Evolutionary conservation across 1,140 invertebrate genomes (phyloP).

Genomic region (Drosophila fuyamai): DNA sequence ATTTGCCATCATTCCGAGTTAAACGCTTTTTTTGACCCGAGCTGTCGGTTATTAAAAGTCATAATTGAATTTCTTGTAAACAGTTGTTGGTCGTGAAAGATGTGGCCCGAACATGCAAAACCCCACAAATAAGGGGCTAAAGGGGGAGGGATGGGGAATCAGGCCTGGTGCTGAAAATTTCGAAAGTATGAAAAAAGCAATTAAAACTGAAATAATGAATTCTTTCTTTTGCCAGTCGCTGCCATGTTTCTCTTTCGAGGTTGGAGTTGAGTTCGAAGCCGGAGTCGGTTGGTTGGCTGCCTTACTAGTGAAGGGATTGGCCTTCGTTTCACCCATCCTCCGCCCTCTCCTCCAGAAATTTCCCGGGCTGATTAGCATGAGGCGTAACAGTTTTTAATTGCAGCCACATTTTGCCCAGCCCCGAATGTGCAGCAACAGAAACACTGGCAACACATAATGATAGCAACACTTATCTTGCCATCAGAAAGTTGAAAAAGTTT

Average conservation of each 20-base stretch:
- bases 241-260: constrained; percentile 53
- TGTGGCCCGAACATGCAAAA: constrained; percentile 79
- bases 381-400: constrained; percentile 83
- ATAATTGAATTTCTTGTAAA: constrained; percentile 84
- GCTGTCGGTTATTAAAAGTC: constrained; percentile 79
- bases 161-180: constrained; percentile 69
- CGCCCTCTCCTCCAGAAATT: constrained; percentile 29
- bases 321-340: constrained; percentile 6
- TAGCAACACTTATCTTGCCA: constrained; percentile 74
- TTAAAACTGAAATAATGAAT: constrained; percentile 84
- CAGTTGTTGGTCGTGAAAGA: constrained; percentile 76
- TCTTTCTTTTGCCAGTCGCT: constrained; percentile 68
- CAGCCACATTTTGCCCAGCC: constrained; percentile 74
- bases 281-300: constrained; percentile 47
- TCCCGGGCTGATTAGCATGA: constrained; percentile 79
- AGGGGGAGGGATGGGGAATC: constrained; percentile 9
- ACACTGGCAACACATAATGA: constrained; percentile 53
- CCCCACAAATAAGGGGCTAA: background rate
- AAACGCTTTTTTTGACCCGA: constrained; percentile 55
- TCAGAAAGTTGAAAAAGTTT: constrained; percentile 82
- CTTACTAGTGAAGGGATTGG: constrained; percentile 55
- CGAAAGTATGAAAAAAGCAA: constrained; percentile 84
- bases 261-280: constrained; percentile 23
- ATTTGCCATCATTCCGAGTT: constrained; percentile 39
- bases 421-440: constrained; percentile 61